These are phyloP conservation scores for Dromas ardeola DNA, from an alignment of 2,113 vertebrate genomes.

Conservation along the genomic window DNA sequence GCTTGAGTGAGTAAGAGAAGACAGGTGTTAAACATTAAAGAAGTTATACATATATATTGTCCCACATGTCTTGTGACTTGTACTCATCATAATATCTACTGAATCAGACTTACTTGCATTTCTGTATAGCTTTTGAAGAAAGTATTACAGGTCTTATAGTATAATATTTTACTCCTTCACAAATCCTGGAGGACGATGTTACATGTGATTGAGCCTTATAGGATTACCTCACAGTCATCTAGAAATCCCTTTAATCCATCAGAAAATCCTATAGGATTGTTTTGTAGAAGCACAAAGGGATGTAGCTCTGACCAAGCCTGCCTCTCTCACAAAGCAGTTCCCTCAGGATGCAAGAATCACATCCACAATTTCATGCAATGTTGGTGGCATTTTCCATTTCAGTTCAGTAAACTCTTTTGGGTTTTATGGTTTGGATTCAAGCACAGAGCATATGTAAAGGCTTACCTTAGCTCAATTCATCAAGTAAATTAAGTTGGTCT, in stretches of 20 bases:
- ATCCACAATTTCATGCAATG: background rate
- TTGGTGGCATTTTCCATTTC: background rate
- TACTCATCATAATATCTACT: background rate
- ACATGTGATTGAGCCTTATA: conserved; percentile 38
- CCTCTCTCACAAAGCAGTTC: background rate
- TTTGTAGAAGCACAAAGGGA: background rate
- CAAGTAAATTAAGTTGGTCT: background rate
- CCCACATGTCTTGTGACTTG: background rate
- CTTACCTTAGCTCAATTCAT: background rate
- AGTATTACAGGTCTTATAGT: background rate
- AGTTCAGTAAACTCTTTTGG: background rate
- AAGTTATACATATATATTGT: background rate
- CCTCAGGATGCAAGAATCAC: background rate
- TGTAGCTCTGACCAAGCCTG: background rate
- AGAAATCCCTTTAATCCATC: conserved; percentile 51
- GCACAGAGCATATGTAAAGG: background rate
- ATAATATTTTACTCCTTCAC: conserved; percentile 18
- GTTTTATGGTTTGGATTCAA: background rate
- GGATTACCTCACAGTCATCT: conserved; percentile 40
- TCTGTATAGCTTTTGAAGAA: background rate
- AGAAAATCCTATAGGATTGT: conserved; percentile 27
- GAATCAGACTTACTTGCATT: background rate
- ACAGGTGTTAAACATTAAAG: background rate
- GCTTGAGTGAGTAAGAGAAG: background rate
- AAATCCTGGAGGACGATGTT: conserved; percentile 34